Conservation (phyloP, 1,140 invertebrate species). For the Drosophila sucinea region DNA sequence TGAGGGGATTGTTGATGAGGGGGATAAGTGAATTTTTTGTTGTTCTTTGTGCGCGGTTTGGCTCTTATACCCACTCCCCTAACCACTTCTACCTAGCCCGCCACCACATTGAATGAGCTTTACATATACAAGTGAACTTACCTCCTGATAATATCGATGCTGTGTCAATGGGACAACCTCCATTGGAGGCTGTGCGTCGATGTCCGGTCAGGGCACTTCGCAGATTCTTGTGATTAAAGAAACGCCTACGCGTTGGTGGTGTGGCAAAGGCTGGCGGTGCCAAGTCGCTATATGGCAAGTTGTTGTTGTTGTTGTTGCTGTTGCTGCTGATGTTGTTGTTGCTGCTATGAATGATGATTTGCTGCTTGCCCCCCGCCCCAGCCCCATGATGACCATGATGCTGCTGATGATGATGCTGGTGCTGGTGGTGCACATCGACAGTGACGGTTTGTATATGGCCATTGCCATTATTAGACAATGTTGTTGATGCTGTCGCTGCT, state of each 20-base stretch:
- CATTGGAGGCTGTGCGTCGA: slow-evolving; percentile 79
- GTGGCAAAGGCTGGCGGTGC: slow-evolving; percentile 86
- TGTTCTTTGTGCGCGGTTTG: background rate
- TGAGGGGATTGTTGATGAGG: background rate
- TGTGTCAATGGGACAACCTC: slow-evolving; percentile 77
- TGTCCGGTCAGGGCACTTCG: slow-evolving; percentile 87
- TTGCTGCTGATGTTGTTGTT: slow-evolving; percentile 80
- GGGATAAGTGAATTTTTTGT: slow-evolving; percentile 25
- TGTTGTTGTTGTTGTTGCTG: slow-evolving; percentile 60
- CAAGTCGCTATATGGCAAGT: slow-evolving; percentile 53
- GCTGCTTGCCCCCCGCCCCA: slow-evolving; percentile 42
- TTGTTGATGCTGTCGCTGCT: slow-evolving; percentile 26
- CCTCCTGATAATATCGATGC: slow-evolving; percentile 71
- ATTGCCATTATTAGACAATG: slow-evolving; percentile 43
- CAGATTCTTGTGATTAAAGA: slow-evolving; percentile 90
- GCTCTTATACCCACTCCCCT: background rate
- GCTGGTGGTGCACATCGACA: slow-evolving; percentile 72
- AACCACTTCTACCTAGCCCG: background rate
- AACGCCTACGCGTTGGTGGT: slow-evolving; percentile 90
- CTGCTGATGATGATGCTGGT: slow-evolving; percentile 7
- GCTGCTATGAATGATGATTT: slow-evolving; percentile 36
- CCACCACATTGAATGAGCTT: background rate
- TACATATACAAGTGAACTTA: slow-evolving; percentile 45
- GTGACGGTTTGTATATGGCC: slow-evolving; percentile 74
- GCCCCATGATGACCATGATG: background rate